phyloP scores from a whole-genome alignment of 2,888 invertebrate species.

The Lypha dubia region DNA sequence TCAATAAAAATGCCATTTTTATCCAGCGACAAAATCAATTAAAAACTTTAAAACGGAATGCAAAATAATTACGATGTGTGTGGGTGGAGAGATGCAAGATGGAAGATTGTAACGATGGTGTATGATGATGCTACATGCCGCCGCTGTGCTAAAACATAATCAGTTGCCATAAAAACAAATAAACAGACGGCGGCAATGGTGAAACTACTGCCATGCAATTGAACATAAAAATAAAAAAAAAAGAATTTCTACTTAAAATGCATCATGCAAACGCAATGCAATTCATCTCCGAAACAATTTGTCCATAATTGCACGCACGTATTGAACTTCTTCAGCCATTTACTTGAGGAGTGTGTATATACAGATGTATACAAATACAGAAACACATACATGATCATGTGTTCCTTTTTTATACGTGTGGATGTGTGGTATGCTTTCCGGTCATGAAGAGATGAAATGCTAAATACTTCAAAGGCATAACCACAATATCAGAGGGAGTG shows the following conservation, averaged over 20 bases:
- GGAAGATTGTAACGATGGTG: too few species aligned
- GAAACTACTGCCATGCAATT: conserved; percentile 18
- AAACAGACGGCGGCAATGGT: conserved; percentile 16
- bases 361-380: not conserved
- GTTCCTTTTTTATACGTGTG: too few species aligned
- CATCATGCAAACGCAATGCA: conserved; percentile 51
- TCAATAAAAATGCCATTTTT: conserved; percentile 63
- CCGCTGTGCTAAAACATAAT: conserved; percentile 45
- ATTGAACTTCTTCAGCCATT: conserved; percentile 58
- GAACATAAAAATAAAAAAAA: conserved; percentile 5
- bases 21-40: conserved; percentile 70
- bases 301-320: conserved; percentile 70
- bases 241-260: conserved; percentile 25
- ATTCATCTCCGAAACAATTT: conserved; percentile 66
- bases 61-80: conserved; percentile 51
- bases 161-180: conserved; percentile 46
- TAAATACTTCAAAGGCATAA: conserved; percentile 57
- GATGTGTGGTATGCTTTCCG: not conserved
- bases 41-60: conserved; percentile 65
- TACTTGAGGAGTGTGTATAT: conserved; percentile 30
- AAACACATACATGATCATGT: not conserved
- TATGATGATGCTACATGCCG: not conserved
- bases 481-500: not conserved
- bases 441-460: conserved; percentile 38
- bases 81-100: not conserved